Evolutionary conservation across 2,113 vertebrate species (phyloP), one percentile per base, ranked within the genome.

Genomic region (Plectropomus leopardus): DNA sequence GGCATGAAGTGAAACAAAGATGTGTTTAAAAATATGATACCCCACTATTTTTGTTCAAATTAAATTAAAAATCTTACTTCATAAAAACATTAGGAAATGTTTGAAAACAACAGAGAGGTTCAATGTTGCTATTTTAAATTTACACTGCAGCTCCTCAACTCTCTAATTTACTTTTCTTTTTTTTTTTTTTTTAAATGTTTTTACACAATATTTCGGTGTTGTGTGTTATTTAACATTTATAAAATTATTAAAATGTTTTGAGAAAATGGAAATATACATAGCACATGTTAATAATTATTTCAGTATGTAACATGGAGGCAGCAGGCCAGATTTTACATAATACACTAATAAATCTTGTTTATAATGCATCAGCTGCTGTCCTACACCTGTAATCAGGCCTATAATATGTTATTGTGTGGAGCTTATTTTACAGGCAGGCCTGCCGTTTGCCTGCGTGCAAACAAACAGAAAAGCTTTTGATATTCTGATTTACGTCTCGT

Each of bases 391-490:
- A 72, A 21, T 42, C 3, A 16, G 64, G 64, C 47, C n/a, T 21
- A 11, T 24, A 34, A 24, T n/a, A 17, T 4, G 1, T n/a, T 16
- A 10, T 1, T 24, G 17, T 47, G 6, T 61, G 42, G 3, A 21
- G 3, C 1, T 26, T 15, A 17, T 24, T 23, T 53, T 24, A 19
- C 60, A 42, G 2, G 7, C 51, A 68, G 47, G 47, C 47, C 32
- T 40, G 23, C n/a, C n/a, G n/a, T n/a, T n/a, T n/a, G n/a, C n/a
- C n/a, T n/a, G n/a, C n/a, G n/a, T n/a, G n/a, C n/a, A n/a, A n/a
- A n/a, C 42, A 60, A 66, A 48, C 21, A 50, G 7, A 69, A 15
- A 45, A 47, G 36, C n/a, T 75, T 75, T 58, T 58, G 14, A 63
- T 28, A 16, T 66, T 57, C 21, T 36, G 54, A 48, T 76, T 68